Conservation (phyloP, 1,140 invertebrate species). For the Lasaia peninsularis region DNA sequence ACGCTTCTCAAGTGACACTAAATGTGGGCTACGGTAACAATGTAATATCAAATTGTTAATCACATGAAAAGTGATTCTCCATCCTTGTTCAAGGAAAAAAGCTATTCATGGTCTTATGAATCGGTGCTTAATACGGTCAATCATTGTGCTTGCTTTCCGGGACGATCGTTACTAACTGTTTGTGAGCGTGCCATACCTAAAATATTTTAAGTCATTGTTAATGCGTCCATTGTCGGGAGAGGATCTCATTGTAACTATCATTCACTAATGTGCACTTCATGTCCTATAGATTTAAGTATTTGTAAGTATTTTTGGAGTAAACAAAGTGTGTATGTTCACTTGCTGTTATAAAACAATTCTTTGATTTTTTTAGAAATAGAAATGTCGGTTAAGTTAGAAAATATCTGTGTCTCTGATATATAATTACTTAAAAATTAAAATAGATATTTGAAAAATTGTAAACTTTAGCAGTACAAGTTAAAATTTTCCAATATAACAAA, state of each 20-base stretch:
- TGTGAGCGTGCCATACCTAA: constrained; percentile 68
- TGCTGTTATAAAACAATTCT: too few relatives aligned
- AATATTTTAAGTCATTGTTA: constrained; percentile 11
- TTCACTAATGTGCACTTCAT: constrained; percentile 25
- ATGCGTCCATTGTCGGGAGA: neutral
- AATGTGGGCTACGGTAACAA: constrained; percentile 11
- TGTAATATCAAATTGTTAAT: neutral
- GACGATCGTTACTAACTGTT: constrained; percentile 43
- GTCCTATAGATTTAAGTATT: constrained; percentile 2
- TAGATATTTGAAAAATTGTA: too few relatives aligned
- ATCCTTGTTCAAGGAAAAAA: neutral
- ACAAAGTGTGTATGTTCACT: too few relatives aligned
- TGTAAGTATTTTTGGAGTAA: neutral
- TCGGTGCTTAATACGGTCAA: neutral
- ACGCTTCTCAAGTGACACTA: neutral
- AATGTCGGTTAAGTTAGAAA: too few relatives aligned
- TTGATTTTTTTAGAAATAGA: too few relatives aligned
- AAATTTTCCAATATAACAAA: too few relatives aligned
- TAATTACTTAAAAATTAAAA: too few relatives aligned
- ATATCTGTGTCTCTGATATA: too few relatives aligned
- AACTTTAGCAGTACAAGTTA: too few relatives aligned
- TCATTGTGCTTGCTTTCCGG: constrained; percentile 7
- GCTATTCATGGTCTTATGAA: neutral
- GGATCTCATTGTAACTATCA: constrained; percentile 18
- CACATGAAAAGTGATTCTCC: neutral